Conservation (phyloP, 64 coral and sea anemone genomes). For the Trachythela sp. region DNA sequence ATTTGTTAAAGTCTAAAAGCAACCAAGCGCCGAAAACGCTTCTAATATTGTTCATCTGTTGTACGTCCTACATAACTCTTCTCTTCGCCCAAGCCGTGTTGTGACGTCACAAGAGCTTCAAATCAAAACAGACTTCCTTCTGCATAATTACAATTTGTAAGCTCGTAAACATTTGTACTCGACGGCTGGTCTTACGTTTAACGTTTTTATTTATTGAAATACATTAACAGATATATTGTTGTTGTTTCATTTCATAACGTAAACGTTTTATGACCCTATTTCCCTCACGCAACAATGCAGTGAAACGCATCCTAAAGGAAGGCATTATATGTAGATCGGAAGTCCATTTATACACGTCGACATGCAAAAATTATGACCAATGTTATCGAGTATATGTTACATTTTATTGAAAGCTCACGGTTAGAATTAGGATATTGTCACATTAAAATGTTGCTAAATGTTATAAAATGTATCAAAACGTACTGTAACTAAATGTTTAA, state of each 20-base stretch:
- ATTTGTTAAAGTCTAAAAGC: constrained; percentile 18
- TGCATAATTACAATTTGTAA: not conserved
- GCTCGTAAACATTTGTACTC: not conserved
- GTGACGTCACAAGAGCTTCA: constrained; percentile 13
- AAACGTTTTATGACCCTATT: not conserved
- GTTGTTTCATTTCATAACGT: not conserved
- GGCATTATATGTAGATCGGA: not conserved
- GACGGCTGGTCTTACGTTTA: not conserved
- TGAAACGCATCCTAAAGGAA: not conserved
- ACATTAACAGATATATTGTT: not conserved
- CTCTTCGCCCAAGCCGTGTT: constrained; percentile 12
- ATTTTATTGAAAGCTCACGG: not conserved
- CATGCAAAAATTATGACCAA: not conserved
- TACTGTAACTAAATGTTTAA: not conserved
- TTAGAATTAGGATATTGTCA: not conserved
- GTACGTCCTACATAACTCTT: constrained; percentile 15
- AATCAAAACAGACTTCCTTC: constrained; percentile 34
- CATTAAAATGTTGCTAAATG: not conserved
- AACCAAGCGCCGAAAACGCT: not conserved
- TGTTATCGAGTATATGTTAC: not conserved
- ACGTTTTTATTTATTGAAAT: not conserved
- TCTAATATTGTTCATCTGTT: constrained; percentile 25
- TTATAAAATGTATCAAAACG: not conserved
- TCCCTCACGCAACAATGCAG: not conserved
- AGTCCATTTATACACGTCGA: not conserved